Base-by-base conservation (phyloP, 2,113 vertebrate species). In the Engraulis encrasicolus region DNA sequence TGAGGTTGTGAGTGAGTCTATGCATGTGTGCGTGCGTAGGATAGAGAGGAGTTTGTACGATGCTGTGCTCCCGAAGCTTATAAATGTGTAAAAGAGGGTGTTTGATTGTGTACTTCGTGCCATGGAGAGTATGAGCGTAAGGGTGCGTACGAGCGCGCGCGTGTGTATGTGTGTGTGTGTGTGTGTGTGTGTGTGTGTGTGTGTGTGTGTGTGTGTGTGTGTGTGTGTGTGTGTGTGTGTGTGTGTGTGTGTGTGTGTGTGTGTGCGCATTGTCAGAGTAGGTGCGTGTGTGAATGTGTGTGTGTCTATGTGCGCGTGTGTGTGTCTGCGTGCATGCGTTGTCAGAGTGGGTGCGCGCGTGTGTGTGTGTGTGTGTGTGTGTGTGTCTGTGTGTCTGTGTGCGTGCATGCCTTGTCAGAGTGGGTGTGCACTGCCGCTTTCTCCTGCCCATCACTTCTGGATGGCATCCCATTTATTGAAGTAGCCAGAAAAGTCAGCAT, bases 391-490 rank as follows among this genome's bases (percentile, higher is more conserved):
- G 81, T 83, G n/a, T 6, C 19, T 85, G 80, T 87, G 52, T 84
- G 23, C 85, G 38, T 61, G 48, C 78, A 71, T 49, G 9, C 79
- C 12, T 87, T 27, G 58, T 61, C 6, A 11, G 23, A 27, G 58
- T 31, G 58, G 1, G 23, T 49, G 50, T 79, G 23, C 48, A 84
- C 77, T 71, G 81, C 23, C 82, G 38, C 61, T 85, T 90, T 85
- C 49, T 27, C 86, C 85, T 90, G 87, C 89, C 86, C 83, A 84
- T 91, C 88, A 90, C 81, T 82, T 91, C 85, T 86, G 81, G 89
- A 87, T 92, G 90, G 90, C 85, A 90, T 88, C 85, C 86, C 88
- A 90, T 93, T 91, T 85, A 90, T 93, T 86, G 88, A 83, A 84
- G 80, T 79, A 79, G 52, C 84, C 79, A 78, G 80, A 89, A 88